Base-by-base conservation (phyloP, 2,113 vertebrate genomes). In the Gopherus flavomarginatus region DNA sequence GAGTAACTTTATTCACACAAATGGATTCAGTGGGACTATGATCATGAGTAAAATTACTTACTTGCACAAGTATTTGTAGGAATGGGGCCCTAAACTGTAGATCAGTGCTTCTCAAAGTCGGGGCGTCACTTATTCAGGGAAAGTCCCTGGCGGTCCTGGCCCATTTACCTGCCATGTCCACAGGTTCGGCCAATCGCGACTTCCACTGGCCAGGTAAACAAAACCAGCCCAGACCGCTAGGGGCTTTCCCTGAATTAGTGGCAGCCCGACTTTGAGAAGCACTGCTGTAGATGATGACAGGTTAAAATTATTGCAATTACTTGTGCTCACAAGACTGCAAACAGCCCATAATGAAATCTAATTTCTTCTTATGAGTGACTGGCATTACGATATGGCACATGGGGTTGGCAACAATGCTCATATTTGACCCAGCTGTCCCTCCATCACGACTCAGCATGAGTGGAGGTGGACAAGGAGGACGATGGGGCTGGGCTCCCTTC, bases 261-360 rank as follows among this genome's bases (percentile, higher is more conserved):
- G 50, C 13, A 4, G 50, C 50, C 13, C 13, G 13, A 50, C 50
- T 50, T 50, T 50, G 50, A 50, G 50, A 50, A 50, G 50, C 50
- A 50, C 13, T 14, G 50, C 59, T 0, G 1, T 0, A 50, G 47
- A 79, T 82, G 78, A 0, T 7, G n/a, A 27, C 29, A 93, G 75
- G 0, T 42, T 17, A 24, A 22, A 62, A 44, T 12, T 69, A 59
- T 5, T 50, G 6, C 3, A 19, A 27, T 31, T 92, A 52, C 72
- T 27, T 38, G 53, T 14, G 22, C 56, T 89, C 75, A 81, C 62
- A 92, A 90, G 89, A 89, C 47, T 75, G 17, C 59, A 78, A 50
- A 38, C 21, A 94, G 59, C 24, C 80, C 24, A n/a, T 69, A 72
- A 11, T 42, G 86, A 86, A 81, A 72, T 22, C 54, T 0, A 17